Evolutionary conservation across 2,888 invertebrate species (phyloP).

Genomic region (Pandemis cinnamomeana): DNA sequence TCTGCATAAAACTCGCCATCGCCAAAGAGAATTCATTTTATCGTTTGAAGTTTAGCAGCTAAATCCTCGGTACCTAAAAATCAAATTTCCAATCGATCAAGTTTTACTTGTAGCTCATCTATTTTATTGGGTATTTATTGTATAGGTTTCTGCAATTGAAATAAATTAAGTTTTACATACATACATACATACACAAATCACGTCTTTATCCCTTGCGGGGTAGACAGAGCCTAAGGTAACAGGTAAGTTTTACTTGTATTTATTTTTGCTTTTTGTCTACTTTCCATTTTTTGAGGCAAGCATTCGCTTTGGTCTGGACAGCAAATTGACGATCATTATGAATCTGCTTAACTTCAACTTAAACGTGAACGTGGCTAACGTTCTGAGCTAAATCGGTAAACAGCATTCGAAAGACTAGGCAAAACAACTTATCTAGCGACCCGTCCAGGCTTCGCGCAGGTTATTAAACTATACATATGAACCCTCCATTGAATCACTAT

Average conservation of each 20-base stretch:
- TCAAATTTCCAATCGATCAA: not conserved
- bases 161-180: too few species aligned
- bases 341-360: not conserved
- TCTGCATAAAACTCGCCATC: constrained; percentile 9
- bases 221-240: too few species aligned
- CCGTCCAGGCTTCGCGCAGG: too few species aligned
- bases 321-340: not conserved
- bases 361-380: not conserved
- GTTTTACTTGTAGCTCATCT: not conserved
- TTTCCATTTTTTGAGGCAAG: too few species aligned
- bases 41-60: not conserved
- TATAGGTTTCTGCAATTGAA: too few species aligned
- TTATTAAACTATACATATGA: too few species aligned
- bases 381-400: not conserved
- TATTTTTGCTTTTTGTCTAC: too few species aligned
- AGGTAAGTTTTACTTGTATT: too few species aligned
- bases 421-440: not conserved
- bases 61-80: not conserved
- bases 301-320: too few species aligned
- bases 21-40: not conserved
- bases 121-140: not conserved
- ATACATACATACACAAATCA: too few species aligned
- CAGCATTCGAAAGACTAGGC: not conserved
- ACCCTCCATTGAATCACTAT: too few species aligned
- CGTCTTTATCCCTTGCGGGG: too few species aligned